Evolutionary conservation across 2,113 vertebrate species (phyloP), one percentile per base, ranked within the genome.

Genomic region (Deroptyus accipitrinus): DNA sequence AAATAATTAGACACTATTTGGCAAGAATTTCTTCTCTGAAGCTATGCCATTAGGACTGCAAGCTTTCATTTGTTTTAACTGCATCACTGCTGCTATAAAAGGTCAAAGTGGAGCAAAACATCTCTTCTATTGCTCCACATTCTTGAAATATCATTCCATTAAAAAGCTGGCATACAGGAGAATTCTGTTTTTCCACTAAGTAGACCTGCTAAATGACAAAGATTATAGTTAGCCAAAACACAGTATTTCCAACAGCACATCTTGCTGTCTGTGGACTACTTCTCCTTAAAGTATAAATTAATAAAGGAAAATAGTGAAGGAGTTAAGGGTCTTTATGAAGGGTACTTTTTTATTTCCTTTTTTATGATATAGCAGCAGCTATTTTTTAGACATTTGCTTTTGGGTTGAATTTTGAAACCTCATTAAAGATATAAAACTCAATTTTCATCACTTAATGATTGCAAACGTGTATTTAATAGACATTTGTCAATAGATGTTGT

Each of bases 71-170:
- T 83, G 48, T 19, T 95, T 93, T 94, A 92, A 84, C 69, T 0
- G 0, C 41, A 66, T 80, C 57, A 67, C 37, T 73, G 49, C 41
- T 88, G 59, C 46, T 80, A 77, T 39, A 74, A 85, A 86, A 96
- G 79, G 49, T 88, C 92, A 93, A 42, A 96, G 39, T n/a, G 22
- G 49, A 87, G 76, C 19, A 94, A 95, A 95, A 51, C 8, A 70
- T 83, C 25, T 91, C 57, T 55, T 87, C 39, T 80, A 13, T 83
- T 90, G 31, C 44, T 85, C 24, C 70, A 41, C 19, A 41, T 62
- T 73, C 17, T 37, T 90, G 59, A 77, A 24, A 70, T 41, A 70
- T 54, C 55, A 49, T 81, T 93, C 70, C 37, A 90, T 83, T 93
- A 88, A 90, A 90, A 88, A 90, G 9, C 13, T 66, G 83, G 63